These are phyloP conservation scores for Colinus virginianus DNA, from an alignment of 2,113 vertebrate species.

Conservation along the genomic window DNA sequence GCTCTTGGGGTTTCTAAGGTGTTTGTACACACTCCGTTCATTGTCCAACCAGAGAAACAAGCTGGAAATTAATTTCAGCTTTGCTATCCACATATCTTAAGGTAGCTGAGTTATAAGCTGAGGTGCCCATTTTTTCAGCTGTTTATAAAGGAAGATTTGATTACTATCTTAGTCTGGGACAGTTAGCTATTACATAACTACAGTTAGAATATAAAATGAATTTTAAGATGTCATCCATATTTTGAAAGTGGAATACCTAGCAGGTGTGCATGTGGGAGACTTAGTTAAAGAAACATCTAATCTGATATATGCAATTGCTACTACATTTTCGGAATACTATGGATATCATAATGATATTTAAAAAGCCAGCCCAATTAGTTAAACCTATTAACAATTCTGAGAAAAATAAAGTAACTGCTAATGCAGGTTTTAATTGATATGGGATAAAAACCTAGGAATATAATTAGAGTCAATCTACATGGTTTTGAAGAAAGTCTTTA, in stretches of 20 bases:
- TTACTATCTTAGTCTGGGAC: not conserved
- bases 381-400: not conserved
- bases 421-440: not conserved
- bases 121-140: not conserved
- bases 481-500: not conserved
- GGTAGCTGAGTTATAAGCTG: not conserved
- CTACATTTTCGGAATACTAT: not conserved
- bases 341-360: not conserved
- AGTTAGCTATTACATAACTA: not conserved
- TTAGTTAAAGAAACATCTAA: not conserved
- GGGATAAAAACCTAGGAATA: conserved; percentile 20
- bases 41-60: not conserved
- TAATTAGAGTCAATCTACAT: not conserved
- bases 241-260: not conserved
- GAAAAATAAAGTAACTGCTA: not conserved
- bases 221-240: not conserved
- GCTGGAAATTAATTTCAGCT: not conserved
- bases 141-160: not conserved
- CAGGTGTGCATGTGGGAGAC: not conserved
- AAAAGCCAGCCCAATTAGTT: not conserved
- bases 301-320: not conserved
- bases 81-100: not conserved
- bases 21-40: not conserved
- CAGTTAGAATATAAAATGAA: not conserved
- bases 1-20: not conserved